phyloP scores from a whole-genome alignment of 2,113 vertebrate genomes.

The Corythoichthys haematopterus region DNA sequence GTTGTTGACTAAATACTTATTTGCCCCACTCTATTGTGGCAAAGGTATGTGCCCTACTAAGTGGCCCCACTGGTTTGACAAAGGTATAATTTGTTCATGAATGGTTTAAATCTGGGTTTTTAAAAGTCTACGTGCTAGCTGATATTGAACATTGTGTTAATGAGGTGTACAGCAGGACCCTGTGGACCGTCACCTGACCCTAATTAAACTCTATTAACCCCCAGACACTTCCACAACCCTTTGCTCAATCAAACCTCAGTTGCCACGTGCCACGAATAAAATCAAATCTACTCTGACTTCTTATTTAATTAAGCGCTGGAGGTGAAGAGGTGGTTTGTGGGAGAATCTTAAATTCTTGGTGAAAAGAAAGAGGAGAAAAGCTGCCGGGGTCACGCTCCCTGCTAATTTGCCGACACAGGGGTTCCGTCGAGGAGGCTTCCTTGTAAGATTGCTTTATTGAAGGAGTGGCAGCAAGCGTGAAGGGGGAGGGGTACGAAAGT shows the following conservation, averaged over 20 bases:
- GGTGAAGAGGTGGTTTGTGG: constrained; percentile 35
- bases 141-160: constrained; percentile 13
- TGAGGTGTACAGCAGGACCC: constrained; percentile 15
- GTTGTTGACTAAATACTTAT: too few relatives aligned
- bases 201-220: constrained; percentile 56
- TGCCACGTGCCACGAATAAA: constrained; percentile 30
- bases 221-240: constrained; percentile 3
- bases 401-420: constrained; percentile 82
- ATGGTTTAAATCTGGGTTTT: not conserved
- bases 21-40: too few relatives aligned
- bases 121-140: not conserved
- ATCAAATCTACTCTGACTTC: constrained; percentile 18
- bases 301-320: constrained; percentile 57
- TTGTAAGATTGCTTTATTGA: constrained; percentile 79
- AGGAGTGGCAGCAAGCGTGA: constrained; percentile 68
- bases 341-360: constrained; percentile 53
- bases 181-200: constrained; percentile 20
- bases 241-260: constrained; percentile 1
- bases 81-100: not conserved
- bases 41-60: not conserved
- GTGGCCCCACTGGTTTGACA: constrained; percentile 3
- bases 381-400: constrained; percentile 59
- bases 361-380: constrained; percentile 23
- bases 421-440: constrained; percentile 58
- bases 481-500: constrained; percentile 87